Conservation (phyloP, 2,797 vertebrate genomes). For the Phaenicophaeus curvirostris region DNA sequence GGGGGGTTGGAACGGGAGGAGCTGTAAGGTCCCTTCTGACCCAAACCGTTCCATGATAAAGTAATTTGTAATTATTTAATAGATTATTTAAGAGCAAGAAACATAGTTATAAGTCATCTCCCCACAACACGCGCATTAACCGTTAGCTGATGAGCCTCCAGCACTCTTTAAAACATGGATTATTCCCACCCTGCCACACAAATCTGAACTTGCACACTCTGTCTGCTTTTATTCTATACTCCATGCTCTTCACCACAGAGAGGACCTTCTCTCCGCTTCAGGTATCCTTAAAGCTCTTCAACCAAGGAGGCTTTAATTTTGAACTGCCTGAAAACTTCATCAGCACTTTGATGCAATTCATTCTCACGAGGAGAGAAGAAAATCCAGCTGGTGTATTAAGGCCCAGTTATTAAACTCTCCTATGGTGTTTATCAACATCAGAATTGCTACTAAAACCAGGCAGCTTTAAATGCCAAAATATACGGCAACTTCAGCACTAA, state of each 20-base stretch:
- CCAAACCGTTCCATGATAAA: background rate
- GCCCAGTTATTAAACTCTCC: background rate
- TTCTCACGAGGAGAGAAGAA: background rate
- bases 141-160: background rate
- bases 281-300: background rate
- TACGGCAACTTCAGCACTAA: background rate
- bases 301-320: background rate
- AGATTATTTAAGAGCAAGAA: background rate
- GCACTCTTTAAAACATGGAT: background rate
- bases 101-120: background rate
- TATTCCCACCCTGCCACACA: background rate
- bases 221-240: background rate
- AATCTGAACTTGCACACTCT: background rate
- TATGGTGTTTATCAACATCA: constrained; percentile 33
- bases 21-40: background rate
- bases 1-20: fast-evolving
- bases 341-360: background rate
- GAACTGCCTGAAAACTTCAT: too few species aligned
- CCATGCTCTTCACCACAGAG: background rate
- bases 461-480: constrained; percentile 35
- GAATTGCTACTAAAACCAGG: constrained; percentile 19
- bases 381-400: constrained; percentile 21
- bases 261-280: background rate
- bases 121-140: background rate
- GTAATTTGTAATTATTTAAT: background rate